Evolutionary conservation across 2,888 invertebrate genomes (phyloP).

Genomic region (Caenorhabditis wallacei): DNA sequence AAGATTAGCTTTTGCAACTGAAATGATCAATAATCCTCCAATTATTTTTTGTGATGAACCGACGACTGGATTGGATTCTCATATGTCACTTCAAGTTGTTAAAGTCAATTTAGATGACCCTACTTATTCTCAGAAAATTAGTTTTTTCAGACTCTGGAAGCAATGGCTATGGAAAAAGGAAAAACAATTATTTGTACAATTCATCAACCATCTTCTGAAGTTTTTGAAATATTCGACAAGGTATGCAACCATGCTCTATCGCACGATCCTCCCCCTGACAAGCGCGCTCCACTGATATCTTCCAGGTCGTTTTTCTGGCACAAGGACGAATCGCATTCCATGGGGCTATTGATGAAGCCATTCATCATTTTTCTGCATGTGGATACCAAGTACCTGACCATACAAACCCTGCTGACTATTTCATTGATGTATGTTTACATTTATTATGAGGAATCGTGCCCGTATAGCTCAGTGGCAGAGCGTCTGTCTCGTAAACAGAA

Average conservation of each 20-base stretch:
- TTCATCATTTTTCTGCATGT: slow-evolving; percentile 87
- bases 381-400: slow-evolving; percentile 82
- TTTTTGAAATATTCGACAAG: slow-evolving; percentile 91
- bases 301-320: slow-evolving; percentile 88
- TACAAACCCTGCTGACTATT: slow-evolving; percentile 84
- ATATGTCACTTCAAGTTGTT: slow-evolving; percentile 95
- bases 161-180: slow-evolving; percentile 85
- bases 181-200: slow-evolving; percentile 95
- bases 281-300: too few relatives aligned
- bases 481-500: slow-evolving; percentile 83
- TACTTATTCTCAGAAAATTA: not conserved
- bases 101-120: slow-evolving; percentile 85
- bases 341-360: slow-evolving; percentile 90
- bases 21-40: slow-evolving; percentile 93
- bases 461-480: slow-evolving; percentile 83
- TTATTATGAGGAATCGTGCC: slow-evolving; percentile 59
- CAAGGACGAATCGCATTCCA: slow-evolving; percentile 92
- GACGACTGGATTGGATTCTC: slow-evolving; percentile 94
- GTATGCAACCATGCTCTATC: not conserved
- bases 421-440: slow-evolving; percentile 74
- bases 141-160: slow-evolving; percentile 66
- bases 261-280: not conserved
- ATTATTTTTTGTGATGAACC: slow-evolving; percentile 97
- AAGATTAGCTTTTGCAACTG: slow-evolving; percentile 94
- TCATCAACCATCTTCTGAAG: slow-evolving; percentile 95